These are phyloP conservation scores for Eretmocerus hayati DNA, from an alignment of 2,888 invertebrate genomes.

Conservation along the genomic window DNA sequence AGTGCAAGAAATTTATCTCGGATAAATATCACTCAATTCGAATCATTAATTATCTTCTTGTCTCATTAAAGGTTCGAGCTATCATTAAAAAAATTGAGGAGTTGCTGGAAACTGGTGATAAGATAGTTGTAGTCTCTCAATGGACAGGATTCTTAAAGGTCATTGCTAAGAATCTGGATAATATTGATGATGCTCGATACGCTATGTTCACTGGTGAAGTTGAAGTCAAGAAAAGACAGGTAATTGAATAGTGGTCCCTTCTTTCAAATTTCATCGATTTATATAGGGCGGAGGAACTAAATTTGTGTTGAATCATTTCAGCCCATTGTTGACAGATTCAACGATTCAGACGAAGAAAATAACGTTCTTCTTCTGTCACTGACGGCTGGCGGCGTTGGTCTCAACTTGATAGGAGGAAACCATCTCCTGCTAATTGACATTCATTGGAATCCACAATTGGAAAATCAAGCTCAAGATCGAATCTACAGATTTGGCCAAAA, in stretches of 20 bases:
- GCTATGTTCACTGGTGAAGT: conserved; percentile 65
- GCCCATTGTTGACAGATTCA: conserved; percentile 36
- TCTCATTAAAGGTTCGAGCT: conserved; percentile 50
- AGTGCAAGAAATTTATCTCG: too few relatives aligned
- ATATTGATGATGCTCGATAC: conserved; percentile 53
- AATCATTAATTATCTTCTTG: conserved; percentile 3
- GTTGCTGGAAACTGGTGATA: conserved; percentile 52
- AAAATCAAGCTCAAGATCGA: conserved; percentile 72
- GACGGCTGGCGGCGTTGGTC: conserved; percentile 89
- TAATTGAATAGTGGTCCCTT: conserved; percentile 44
- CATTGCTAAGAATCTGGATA: conserved; percentile 59
- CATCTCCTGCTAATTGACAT: conserved; percentile 85
- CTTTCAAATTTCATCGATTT: neutral
- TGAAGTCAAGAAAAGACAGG: conserved; percentile 63
- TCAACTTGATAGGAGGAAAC: conserved; percentile 88
- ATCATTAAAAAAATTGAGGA: conserved; percentile 54
- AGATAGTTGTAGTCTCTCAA: conserved; percentile 84
- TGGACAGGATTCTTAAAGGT: conserved; percentile 81
- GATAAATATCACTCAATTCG: neutral
- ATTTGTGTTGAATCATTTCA: conserved; percentile 17
- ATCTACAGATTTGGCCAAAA: conserved; percentile 87
- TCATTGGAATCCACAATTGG: conserved; percentile 47
- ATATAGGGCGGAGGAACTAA: neutral
- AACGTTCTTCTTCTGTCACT: conserved; percentile 76
- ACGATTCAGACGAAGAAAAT: conserved; percentile 26